Base-by-base conservation (phyloP, 1,140 invertebrate genomes). In the Drosophila ercepeae region DNA sequence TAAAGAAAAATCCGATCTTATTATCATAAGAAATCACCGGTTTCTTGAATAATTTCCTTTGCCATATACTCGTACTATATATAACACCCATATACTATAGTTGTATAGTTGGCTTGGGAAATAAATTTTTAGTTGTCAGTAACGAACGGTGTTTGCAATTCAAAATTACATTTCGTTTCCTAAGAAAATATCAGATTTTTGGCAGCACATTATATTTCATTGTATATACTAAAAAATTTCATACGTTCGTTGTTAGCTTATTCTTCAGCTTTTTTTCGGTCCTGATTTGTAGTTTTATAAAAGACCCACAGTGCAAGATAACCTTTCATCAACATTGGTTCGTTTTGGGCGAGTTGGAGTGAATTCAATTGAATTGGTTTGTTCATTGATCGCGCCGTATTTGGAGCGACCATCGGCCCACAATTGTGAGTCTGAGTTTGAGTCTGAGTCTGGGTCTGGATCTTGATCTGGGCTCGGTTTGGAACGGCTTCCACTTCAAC, bases 321-420 rank as follows among this genome's bases (percentile, higher is more conserved):
- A 39, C 8, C 25, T 44, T 44, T 60, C 21, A 72, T 71, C 50
- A 23, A 18, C 32, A 13, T 34, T 36, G 0, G 9, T 32, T 48
- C 11, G 42, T 7, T 75, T 77, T 36, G 63, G 78, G 74, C 68
- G 63, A 67, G 74, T 50, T 14, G 11, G 18, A 73, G 29, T 19
- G 32, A 74, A 67, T 57, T 48, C 41, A 54, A 73, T 86, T 84
- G 54, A 72, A 73, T 84, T 79, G 61, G 42, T 59, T 75, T 84
- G 75, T 27, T 65, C 72, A 79, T 86, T 84, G 79, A 84, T 53
- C 58, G 29, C 41, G 1, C 79, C 81, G 60, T 84, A 75, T 84
- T 86, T 73, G 79, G 79, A 59, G 75, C 18, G 18, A 50, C 59
- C 74, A 39, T 69, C 78, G 44, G 46, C 54, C 63, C 63, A 68